Evolutionary conservation across 2,888 invertebrate species (phyloP).

Genomic region (Tetragonisca angustula): DNA sequence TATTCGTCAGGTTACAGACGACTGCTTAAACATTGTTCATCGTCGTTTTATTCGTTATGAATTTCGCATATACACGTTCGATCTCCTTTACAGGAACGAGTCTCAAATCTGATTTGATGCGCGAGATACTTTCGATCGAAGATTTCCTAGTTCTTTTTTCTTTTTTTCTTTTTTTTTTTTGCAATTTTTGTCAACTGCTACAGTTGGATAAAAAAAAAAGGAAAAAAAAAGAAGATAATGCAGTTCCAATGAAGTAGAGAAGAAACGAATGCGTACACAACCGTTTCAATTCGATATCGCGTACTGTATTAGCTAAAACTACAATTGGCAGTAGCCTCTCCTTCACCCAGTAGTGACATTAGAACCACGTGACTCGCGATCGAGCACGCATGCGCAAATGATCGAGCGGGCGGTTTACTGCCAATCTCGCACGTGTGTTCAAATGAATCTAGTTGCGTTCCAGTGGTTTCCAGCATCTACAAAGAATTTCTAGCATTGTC

Average conservation of each 20-base stretch:
- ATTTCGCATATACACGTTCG: slow-evolving; percentile 3
- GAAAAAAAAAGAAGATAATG: background rate
- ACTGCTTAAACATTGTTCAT: background rate
- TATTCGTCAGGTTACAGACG: background rate
- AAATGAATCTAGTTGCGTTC: slow-evolving; percentile 53
- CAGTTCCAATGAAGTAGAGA: background rate
- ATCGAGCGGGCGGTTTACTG: slow-evolving; percentile 53
- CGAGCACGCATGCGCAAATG: slow-evolving; percentile 58
- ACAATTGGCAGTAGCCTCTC: slow-evolving; percentile 21
- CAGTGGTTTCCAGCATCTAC: slow-evolving; percentile 63
- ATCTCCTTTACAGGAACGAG: slow-evolving; percentile 6
- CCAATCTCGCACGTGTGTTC: slow-evolving; percentile 67
- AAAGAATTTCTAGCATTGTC: slow-evolving; percentile 42
- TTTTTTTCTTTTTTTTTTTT: background rate
- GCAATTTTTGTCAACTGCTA: background rate
- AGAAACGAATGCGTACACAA: background rate
- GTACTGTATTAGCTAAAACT: slow-evolving; percentile 8
- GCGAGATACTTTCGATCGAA: background rate
- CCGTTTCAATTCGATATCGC: slow-evolving; percentile 20
- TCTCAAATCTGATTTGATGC: background rate
- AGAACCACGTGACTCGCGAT: slow-evolving; percentile 51
- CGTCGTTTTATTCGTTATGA: background rate
- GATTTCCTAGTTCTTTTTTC: background rate
- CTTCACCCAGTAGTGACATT: slow-evolving; percentile 42
- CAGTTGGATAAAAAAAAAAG: background rate